phyloP scores from a whole-genome alignment of 2,888 invertebrate genomes.

The Tipula helvola region DNA sequence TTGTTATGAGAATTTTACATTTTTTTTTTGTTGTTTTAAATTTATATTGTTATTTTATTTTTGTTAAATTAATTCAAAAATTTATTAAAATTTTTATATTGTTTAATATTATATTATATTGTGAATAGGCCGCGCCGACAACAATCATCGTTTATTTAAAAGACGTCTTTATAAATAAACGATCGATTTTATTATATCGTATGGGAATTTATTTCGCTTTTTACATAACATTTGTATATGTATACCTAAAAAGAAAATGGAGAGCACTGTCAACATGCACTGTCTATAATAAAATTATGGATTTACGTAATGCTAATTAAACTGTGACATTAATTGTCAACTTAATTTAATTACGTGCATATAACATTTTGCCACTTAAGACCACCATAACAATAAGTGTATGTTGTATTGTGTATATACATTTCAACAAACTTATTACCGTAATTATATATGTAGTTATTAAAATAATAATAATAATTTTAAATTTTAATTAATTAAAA shows the following conservation, averaged over 20 bases:
- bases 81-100: slow-evolving; percentile 4
- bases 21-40: background rate
- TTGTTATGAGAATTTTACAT: background rate
- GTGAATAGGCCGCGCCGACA: background rate
- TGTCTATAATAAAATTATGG: background rate
- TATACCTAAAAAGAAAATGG: background rate
- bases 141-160: background rate
- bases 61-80: slow-evolving; percentile 4
- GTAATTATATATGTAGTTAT: background rate
- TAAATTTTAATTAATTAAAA: background rate
- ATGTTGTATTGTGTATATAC: background rate
- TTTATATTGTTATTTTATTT: slow-evolving; percentile 4
- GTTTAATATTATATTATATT: background rate
- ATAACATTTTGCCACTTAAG: background rate
- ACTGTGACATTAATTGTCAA: background rate
- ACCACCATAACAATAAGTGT: background rate
- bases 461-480: background rate
- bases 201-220: background rate
- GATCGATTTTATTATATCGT: background rate
- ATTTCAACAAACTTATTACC: background rate
- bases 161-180: background rate
- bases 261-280: background rate
- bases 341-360: background rate
- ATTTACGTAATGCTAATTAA: background rate
- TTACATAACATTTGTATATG: background rate